Conservation (phyloP, 2,888 invertebrate species). For the Tanytarsus gracilentus region DNA sequence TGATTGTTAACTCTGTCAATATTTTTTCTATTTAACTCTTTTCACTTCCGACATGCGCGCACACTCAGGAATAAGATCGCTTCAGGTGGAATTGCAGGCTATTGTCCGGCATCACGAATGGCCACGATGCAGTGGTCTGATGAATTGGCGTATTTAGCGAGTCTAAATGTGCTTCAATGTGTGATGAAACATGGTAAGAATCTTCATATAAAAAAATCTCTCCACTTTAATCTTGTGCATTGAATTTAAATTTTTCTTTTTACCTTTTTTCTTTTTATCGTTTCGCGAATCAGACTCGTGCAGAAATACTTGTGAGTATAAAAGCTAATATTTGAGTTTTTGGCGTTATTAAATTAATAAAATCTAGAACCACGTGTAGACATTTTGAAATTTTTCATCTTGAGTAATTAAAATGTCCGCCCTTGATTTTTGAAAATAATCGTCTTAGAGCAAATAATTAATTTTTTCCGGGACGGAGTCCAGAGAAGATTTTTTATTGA, state of each 20-base stretch:
- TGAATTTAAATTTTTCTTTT: background rate
- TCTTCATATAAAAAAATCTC: background rate
- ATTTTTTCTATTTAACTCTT: background rate
- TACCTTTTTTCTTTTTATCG: background rate
- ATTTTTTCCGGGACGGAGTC: background rate
- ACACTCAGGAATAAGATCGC: slow-evolving; percentile 21
- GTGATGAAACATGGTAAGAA: slow-evolving; percentile 18
- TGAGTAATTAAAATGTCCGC: background rate
- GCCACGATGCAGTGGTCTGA: slow-evolving; percentile 23
- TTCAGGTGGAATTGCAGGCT: slow-evolving; percentile 9
- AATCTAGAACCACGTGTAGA: slow-evolving; percentile 9
- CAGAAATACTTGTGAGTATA: slow-evolving; percentile 9
- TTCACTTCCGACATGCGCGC: background rate
- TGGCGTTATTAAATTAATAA: too few species aligned
- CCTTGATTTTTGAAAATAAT: background rate
- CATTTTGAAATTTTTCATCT: background rate
- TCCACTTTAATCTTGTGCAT: background rate
- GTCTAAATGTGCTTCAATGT: slow-evolving; percentile 23
- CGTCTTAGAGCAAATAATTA: background rate
- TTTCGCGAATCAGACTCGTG: slow-evolving; percentile 7
- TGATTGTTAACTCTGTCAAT: background rate
- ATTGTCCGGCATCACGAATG: slow-evolving; percentile 19
- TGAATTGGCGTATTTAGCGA: slow-evolving; percentile 20
- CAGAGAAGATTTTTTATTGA: background rate
- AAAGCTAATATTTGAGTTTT: too few species aligned